Evolutionary conservation across 2,113 vertebrate genomes (phyloP).

Genomic region (Gila orcuttii): DNA sequence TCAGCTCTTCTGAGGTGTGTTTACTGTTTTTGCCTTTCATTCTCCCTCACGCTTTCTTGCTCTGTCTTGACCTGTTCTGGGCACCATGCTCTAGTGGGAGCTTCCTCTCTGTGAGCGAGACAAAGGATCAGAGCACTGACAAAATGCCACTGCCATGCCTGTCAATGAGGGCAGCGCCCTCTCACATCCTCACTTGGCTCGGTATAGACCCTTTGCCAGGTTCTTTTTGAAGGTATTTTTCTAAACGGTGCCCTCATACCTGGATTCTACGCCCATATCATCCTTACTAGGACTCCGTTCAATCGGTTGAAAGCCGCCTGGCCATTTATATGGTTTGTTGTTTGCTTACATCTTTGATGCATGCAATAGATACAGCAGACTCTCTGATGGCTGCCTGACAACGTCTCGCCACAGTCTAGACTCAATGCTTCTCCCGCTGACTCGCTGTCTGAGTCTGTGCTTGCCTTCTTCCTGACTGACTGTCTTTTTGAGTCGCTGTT

Average conservation of each 20-base stretch:
- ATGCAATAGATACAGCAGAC: background rate
- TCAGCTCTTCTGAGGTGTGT: background rate
- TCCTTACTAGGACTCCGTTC: background rate
- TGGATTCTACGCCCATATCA: background rate
- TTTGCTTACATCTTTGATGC: slow-evolving; percentile 10
- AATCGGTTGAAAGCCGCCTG: background rate
- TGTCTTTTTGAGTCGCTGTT: slow-evolving; percentile 46
- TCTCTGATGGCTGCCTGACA: slow-evolving; percentile 42
- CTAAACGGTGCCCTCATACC: background rate
- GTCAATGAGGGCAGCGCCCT: slow-evolving; percentile 1
- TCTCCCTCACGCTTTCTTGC: slow-evolving; percentile 8
- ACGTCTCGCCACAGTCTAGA: slow-evolving; percentile 47
- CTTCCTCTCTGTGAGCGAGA: slow-evolving; percentile 13
- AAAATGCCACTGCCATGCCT: slow-evolving; percentile 20
- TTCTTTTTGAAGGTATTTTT: background rate
- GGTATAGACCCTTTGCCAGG: background rate
- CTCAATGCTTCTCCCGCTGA: slow-evolving; percentile 46
- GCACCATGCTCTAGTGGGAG: slow-evolving; percentile 29
- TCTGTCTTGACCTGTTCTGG: slow-evolving; percentile 15
- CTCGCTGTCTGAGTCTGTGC: slow-evolving; percentile 23
- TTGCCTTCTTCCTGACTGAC: slow-evolving; percentile 58
- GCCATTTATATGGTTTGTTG: slow-evolving; percentile 22
- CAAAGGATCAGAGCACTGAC: slow-evolving; percentile 40
- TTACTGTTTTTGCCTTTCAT: slow-evolving; percentile 2
- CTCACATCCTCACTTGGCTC: background rate